Percentiles rank a stretch among this genome's conserved stretches.
These are phyloP conservation scores for Eudasyphora cyanicolor DNA, from an alignment of 2,888 invertebrate genomes.

Conservation along the genomic window DNA sequence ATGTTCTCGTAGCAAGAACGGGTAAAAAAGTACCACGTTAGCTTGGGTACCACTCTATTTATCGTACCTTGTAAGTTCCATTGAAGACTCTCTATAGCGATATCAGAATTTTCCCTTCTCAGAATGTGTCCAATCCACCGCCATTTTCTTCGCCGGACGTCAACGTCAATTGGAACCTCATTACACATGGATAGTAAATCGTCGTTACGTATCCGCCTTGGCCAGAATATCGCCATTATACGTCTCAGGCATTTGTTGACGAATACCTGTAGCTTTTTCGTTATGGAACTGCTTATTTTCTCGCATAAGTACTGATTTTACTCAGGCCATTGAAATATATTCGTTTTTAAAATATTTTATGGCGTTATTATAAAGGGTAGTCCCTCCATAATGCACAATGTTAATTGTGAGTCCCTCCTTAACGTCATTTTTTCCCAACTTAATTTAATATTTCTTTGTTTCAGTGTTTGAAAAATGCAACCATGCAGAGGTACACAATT, in stretches of 20 bases:
- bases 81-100: background rate
- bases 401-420: too few species aligned
- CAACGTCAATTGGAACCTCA: background rate
- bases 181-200: background rate
- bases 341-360: too few species aligned
- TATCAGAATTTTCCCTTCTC: background rate
- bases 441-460: too few species aligned
- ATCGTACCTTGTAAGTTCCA: background rate
- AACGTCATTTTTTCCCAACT: too few species aligned
- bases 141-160: background rate
- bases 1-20: too few species aligned
- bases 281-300: background rate
- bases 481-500: too few species aligned
- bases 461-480: too few species aligned
- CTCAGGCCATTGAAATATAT: too few species aligned
- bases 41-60: background rate
- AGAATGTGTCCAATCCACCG: background rate
- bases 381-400: too few species aligned
- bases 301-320: background rate
- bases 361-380: too few species aligned
- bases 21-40: too few species aligned
- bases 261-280: background rate
- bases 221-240: background rate
- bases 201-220: background rate
- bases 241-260: background rate